Evolutionary conservation across 2,888 invertebrate genomes (phyloP), one percentile per base, ranked within the genome.

Genomic region (Cosmorhoe ocellata): DNA sequence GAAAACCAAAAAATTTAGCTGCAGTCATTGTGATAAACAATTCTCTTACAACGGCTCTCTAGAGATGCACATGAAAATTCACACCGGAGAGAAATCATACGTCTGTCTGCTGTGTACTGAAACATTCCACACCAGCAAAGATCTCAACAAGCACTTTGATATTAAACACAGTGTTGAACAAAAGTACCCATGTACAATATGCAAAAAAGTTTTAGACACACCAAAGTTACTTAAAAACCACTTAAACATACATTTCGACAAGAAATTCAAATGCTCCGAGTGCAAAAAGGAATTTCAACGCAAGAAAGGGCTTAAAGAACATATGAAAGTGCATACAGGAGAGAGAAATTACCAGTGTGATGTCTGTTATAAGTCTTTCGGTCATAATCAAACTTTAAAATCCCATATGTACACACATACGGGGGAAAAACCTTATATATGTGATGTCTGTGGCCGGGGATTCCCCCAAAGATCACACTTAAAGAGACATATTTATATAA

Each of bases 391-490:
- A 42, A 87, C 89, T 0, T 59, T 89, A 7, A 89, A 87, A 55
- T 81, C 85, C 0, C 88, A 89, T 59, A 83, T 84, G 56, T 63
- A 76, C 5, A 89, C 84, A 0, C 88, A 89, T 13, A 87, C 89
- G 0, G 87, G 87, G 0, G 88, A 89, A 50, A 72, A 72, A 1
- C 88, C 88, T 0, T 83, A 83, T 3, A 77, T 89, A 0, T 89
- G 89, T 36, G 86, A 88, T 38, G 74, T 88, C 0, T 89, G 89
- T 28, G 89, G 89, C 0, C 55, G 81, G 0, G 54, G 84, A 5
- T 89, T 88, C 12, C 81, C 81, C 0, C 87, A 87, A 38, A 45
- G 86, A 4, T 85, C 87, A 0, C 87, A 88, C 67, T 59, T 89
- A 9, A 83, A 84, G 59, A 51, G 89, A 1, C 89, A 89, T 24